These are phyloP conservation scores for Myiotriccus ornatus DNA, from an alignment of 2,797 vertebrate genomes.

Conservation along the genomic window DNA sequence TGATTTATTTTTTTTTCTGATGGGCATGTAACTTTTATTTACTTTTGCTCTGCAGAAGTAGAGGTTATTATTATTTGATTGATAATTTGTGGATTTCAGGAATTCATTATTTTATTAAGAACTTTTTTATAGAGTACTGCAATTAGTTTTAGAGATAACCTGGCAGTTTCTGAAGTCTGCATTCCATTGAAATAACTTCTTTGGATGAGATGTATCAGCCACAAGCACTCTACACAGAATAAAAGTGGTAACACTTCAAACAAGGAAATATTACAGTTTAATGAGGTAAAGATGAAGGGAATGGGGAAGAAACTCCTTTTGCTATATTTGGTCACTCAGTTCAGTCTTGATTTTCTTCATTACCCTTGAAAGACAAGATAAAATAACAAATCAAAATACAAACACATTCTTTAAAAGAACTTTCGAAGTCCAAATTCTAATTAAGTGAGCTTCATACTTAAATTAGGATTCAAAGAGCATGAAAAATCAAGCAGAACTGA, in stretches of 20 bases:
- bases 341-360: constrained; percentile 46
- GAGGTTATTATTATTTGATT: constrained; percentile 9
- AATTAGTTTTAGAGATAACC: constrained; percentile 5
- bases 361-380: constrained; percentile 27
- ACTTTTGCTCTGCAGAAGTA: constrained; percentile 35
- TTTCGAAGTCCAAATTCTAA: constrained; percentile 23
- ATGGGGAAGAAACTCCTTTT: not conserved
- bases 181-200: not conserved
- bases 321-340: not conserved
- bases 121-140: not conserved
- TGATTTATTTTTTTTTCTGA: constrained; percentile 47
- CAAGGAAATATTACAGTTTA: constrained; percentile 29
- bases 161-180: not conserved
- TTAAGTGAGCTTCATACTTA: constrained; percentile 63
- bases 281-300: constrained; percentile 28
- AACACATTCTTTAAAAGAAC: constrained; percentile 13
- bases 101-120: not conserved
- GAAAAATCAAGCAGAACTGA: constrained; percentile 63
- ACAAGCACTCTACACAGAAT: constrained; percentile 11
- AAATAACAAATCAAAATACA: constrained; percentile 49
- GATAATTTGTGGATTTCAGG: not conserved
- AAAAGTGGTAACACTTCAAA: constrained; percentile 20
- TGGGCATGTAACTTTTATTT: constrained; percentile 69
- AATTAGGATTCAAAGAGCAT: constrained; percentile 67
- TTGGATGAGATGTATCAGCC: not conserved